Evolutionary conservation across 2,888 invertebrate species (phyloP).

Genomic region (Nomada flava): DNA sequence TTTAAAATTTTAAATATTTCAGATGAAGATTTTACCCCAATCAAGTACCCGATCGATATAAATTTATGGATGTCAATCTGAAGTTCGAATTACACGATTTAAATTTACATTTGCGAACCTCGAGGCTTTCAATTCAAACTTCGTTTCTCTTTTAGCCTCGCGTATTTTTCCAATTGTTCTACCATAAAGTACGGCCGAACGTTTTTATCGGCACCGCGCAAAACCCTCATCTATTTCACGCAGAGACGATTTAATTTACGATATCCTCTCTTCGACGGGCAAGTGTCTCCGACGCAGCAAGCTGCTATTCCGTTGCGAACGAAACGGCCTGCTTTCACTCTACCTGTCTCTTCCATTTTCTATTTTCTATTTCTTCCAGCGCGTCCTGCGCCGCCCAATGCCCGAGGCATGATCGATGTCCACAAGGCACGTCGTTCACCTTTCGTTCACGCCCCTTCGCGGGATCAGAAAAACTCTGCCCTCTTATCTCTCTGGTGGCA

Average conservation of each 20-base stretch:
- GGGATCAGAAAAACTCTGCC: neutral
- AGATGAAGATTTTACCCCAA: no score
- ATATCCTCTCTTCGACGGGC: neutral
- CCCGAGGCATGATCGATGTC: constrained; percentile 45
- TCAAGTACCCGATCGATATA: no score
- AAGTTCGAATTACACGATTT: no score
- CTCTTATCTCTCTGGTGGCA: constrained; percentile 33
- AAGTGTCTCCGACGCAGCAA: neutral
- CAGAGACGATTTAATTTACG: neutral
- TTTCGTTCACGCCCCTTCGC: constrained; percentile 13
- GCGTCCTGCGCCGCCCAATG: constrained; percentile 46
- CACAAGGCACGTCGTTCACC: constrained; percentile 4
- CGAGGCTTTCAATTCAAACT: no score
- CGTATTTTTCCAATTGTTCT: neutral
- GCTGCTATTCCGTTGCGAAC: constrained; percentile 34
- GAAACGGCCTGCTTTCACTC: constrained; percentile 59
- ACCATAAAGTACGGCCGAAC: neutral
- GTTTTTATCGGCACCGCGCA: neutral
- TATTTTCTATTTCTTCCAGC: constrained; percentile 60
- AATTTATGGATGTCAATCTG: no score
- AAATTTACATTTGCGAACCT: no score
- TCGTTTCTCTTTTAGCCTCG: no score
- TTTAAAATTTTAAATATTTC: no score
- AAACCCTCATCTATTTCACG: neutral
- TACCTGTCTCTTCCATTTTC: constrained; percentile 56